phyloP scores from a whole-genome alignment of 2,113 vertebrate genomes.

The Mixornis gularis region DNA sequence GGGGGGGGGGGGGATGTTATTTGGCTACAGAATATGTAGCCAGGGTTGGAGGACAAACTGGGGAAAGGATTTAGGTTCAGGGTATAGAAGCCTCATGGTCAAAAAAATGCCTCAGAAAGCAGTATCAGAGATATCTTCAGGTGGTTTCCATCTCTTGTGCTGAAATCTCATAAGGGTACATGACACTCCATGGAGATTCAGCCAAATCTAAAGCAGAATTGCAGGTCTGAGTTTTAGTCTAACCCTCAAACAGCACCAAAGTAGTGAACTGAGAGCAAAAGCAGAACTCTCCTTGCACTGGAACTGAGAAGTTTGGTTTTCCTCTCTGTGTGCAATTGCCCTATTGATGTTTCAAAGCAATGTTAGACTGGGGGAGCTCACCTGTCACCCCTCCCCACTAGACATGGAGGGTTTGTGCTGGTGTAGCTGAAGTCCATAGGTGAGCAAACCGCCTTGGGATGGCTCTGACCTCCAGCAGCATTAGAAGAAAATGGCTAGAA shows the following conservation, averaged over 20 bases:
- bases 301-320: background rate
- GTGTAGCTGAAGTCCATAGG: background rate
- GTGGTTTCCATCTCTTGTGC: background rate
- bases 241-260: background rate
- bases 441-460: background rate
- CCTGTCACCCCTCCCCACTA: background rate
- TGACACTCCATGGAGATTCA: background rate
- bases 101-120: background rate
- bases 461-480: background rate
- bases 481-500: background rate
- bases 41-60: background rate
- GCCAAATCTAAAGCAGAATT: constrained; percentile 3
- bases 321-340: background rate
- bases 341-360: background rate
- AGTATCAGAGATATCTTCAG: background rate
- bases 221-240: background rate
- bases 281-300: background rate
- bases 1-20: background rate
- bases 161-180: background rate
- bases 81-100: background rate
- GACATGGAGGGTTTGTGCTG: background rate
- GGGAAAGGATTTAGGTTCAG: background rate
- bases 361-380: background rate
- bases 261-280: background rate
- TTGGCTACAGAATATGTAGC: background rate